Conservation (phyloP, 2,113 vertebrate species). For the Mirza zaza region DNA sequence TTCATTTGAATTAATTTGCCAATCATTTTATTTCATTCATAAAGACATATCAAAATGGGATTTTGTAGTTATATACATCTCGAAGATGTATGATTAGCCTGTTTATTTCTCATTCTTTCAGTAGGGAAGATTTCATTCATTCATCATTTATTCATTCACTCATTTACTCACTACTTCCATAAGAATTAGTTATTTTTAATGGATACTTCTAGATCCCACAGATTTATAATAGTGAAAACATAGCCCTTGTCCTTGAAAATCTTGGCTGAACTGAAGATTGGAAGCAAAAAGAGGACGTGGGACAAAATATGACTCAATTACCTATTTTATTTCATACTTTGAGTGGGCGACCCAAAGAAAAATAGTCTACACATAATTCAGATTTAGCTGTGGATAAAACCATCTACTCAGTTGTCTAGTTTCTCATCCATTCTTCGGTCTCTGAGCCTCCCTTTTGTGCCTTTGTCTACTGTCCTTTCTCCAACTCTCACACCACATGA, state of each 20-base stretch:
- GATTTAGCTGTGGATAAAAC: neutral
- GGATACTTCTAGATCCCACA: neutral
- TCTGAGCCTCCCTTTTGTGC: neutral
- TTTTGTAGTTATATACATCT: neutral
- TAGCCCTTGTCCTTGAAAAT: neutral
- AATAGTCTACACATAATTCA: neutral
- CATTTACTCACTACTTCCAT: neutral
- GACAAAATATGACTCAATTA: neutral
- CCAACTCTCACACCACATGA: neutral
- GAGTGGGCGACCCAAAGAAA: neutral
- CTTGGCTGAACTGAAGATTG: neutral
- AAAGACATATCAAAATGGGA: neutral
- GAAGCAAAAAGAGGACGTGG: neutral
- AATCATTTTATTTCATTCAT: neutral
- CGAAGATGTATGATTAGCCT: neutral
- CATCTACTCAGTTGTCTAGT: neutral
- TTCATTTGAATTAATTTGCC: conserved; percentile 12
- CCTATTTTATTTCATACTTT: conserved; percentile 30
- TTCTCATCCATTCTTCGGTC: neutral
- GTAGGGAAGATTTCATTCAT: neutral
- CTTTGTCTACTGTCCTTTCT: neutral
- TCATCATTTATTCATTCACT: neutral
- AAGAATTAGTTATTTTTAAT: neutral
- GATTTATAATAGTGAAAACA: neutral
- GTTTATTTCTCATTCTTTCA: neutral